These are phyloP conservation scores for Lineus longissimus DNA, from an alignment of 1,140 invertebrate species.

Conservation along the genomic window DNA sequence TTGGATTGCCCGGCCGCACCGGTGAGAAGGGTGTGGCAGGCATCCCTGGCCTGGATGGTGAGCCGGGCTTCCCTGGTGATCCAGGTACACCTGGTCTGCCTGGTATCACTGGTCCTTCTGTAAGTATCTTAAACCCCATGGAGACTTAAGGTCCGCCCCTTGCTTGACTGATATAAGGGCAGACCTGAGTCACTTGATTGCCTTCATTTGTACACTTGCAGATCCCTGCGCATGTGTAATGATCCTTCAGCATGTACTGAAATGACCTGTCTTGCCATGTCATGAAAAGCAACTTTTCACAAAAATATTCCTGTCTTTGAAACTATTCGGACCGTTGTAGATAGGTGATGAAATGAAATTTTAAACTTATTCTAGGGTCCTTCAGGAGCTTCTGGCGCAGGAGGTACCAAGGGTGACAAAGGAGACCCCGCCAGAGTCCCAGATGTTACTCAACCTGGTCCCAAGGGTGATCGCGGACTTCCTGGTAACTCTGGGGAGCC, in stretches of 20 bases:
- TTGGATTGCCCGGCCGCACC: not conserved
- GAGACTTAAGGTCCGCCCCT: too few relatives aligned
- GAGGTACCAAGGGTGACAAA: not conserved
- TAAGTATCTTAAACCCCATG: too few relatives aligned
- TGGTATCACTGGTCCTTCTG: slow-evolving; percentile 1
- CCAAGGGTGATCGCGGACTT: not conserved
- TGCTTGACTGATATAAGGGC: too few relatives aligned
- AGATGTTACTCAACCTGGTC: slow-evolving; percentile 4
- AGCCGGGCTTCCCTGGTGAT: slow-evolving; percentile 10
- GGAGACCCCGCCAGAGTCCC: not conserved
- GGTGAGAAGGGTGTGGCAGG: slow-evolving; percentile 4
- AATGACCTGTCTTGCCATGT: too few relatives aligned
- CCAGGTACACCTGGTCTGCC: slow-evolving; percentile 10
- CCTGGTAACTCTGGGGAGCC: not conserved
- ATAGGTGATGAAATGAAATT: too few relatives aligned
- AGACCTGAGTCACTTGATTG: too few relatives aligned
- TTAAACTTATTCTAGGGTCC: not conserved
- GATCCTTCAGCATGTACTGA: too few relatives aligned
- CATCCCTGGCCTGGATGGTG: slow-evolving; percentile 16
- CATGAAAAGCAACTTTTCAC: too few relatives aligned
- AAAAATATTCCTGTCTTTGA: too few relatives aligned
- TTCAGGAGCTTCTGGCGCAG: not conserved
- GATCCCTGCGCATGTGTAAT: too few relatives aligned
- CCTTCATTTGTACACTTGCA: too few relatives aligned
- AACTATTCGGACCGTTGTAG: too few relatives aligned